Conservation (phyloP, 2,113 vertebrate genomes). For the Plectropomus leopardus region DNA sequence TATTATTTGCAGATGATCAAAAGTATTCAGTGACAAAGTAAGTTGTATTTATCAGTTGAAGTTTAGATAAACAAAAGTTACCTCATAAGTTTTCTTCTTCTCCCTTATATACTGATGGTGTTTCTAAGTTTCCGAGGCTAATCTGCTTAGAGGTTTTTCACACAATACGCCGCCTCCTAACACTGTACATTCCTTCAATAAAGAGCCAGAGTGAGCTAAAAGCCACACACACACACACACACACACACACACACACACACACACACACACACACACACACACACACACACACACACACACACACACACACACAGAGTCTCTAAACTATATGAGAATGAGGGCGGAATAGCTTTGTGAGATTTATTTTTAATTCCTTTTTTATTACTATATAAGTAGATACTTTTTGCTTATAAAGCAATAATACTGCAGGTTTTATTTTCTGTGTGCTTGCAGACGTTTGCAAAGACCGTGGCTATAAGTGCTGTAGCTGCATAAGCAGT, state of each 20-base stretch:
- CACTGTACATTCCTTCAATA: constrained; percentile 25
- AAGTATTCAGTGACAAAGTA: no score
- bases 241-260: constrained; percentile 11
- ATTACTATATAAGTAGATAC: constrained; percentile 54
- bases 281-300: constrained; percentile 21
- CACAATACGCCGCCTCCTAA: constrained; percentile 34
- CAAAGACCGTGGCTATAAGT: constrained; percentile 19
- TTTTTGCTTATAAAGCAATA: constrained; percentile 58
- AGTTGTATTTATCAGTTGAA: no score
- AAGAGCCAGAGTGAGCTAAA: constrained; percentile 4
- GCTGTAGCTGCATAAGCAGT: constrained; percentile 50
- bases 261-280: not conserved
- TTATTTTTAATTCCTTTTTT: constrained; percentile 69
- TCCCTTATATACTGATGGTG: no score
- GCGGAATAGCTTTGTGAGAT: constrained; percentile 38
- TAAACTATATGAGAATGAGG: constrained; percentile 11
- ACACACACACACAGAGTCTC: not conserved
- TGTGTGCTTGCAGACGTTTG: constrained; percentile 23
- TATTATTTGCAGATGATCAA: no score
- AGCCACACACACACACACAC: constrained; percentile 19
- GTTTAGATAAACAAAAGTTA: constrained; percentile 14
- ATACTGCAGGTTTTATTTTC: constrained; percentile 48
- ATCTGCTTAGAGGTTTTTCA: constrained; percentile 40
- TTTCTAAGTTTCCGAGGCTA: constrained; percentile 16
- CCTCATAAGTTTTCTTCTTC: not conserved